These are phyloP conservation scores for Rhipidura dahli DNA, from an alignment of 2,113 vertebrate species.

Conservation along the genomic window DNA sequence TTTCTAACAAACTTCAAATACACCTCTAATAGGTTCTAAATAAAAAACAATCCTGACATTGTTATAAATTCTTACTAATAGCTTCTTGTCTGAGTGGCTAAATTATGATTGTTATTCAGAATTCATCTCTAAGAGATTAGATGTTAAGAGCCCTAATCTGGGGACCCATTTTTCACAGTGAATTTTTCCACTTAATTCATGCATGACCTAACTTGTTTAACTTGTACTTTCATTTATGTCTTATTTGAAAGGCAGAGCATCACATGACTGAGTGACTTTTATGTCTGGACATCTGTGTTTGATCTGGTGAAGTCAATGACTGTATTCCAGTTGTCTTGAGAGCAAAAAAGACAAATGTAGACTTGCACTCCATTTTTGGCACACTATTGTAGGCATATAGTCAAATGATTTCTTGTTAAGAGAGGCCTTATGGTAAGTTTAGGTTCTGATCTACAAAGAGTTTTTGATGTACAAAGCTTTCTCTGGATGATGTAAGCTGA, in stretches of 20 bases:
- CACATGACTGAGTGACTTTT: slow-evolving; percentile 2
- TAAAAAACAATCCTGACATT: background rate
- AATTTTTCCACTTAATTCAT: background rate
- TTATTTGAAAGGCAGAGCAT: background rate
- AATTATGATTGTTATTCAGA: background rate
- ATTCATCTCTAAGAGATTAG: background rate
- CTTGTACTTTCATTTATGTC: background rate
- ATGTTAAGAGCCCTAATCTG: background rate
- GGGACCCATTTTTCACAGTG: background rate
- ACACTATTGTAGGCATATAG: background rate
- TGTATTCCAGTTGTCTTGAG: background rate
- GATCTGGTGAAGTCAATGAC: background rate
- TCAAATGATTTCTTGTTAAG: background rate
- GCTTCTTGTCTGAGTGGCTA: background rate
- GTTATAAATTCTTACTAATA: background rate
- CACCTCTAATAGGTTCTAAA: background rate
- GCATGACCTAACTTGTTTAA: background rate
- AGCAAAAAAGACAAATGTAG: background rate
- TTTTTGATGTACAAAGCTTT: background rate
- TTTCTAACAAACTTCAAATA: background rate
- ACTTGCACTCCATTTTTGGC: background rate
- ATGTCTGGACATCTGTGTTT: background rate
- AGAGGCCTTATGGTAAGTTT: background rate
- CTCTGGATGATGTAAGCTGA: background rate
- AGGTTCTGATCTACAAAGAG: background rate